A percentile compares a stretch with the other conserved stretches of the same genome.
Conservation (phyloP, 2,113 vertebrate species). For the Benitochromis conjunctus region DNA sequence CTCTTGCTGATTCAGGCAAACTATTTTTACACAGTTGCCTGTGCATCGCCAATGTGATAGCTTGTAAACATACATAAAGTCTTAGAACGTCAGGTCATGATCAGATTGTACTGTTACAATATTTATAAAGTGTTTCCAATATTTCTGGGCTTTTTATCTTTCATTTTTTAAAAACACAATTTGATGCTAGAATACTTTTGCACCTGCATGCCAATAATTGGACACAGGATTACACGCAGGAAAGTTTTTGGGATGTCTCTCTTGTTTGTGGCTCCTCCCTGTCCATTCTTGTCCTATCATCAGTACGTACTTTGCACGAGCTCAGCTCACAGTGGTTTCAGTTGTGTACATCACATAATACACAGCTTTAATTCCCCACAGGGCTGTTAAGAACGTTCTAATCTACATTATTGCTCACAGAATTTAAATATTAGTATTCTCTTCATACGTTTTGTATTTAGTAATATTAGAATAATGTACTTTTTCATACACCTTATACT, state of each 20-base stretch:
- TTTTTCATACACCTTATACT: not conserved
- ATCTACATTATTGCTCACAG: accelerated
- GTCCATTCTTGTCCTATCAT: no score
- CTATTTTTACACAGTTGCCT: not conserved
- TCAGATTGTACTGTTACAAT: not conserved
- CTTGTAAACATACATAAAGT: not conserved
- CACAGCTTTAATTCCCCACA: accelerated
- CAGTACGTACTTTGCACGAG: not conserved
- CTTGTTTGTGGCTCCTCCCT: not conserved
- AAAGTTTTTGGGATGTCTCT: not conserved
- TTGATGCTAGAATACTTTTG: not conserved
- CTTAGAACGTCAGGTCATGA: not conserved
- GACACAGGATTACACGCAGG: not conserved
- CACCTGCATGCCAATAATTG: not conserved
- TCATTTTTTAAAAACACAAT: not conserved
- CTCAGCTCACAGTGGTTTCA: not conserved
- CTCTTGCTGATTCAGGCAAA: not conserved
- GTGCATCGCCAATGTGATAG: not conserved
- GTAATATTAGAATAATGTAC: not conserved
- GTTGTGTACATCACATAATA: not conserved
- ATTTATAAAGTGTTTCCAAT: not conserved
- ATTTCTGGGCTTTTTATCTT: not conserved
- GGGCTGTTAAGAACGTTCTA: not conserved
- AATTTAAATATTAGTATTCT: not conserved
- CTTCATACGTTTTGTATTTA: accelerated